Evolutionary conservation across 1,140 invertebrate genomes (phyloP).

Genomic region (Drosophila albomicans): DNA sequence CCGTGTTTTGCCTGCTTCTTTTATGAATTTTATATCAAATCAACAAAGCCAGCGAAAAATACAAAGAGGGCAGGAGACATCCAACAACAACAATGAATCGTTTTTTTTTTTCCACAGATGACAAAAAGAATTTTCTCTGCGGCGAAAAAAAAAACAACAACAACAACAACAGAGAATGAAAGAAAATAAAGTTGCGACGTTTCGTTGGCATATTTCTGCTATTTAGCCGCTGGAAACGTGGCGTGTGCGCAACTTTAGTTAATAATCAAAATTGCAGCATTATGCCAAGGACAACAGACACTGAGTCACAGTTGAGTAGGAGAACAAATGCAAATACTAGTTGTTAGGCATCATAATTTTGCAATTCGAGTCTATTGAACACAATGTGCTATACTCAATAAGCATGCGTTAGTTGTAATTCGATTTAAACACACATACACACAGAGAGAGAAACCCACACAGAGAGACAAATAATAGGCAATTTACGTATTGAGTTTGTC

Average conservation of each 20-base stretch:
- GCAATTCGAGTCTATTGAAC: not conserved
- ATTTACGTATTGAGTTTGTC: not conserved
- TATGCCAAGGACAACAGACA: slow-evolving; percentile 7
- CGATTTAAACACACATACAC: not conserved
- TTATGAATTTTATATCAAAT: slow-evolving; percentile 77
- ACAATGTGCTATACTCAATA: not conserved
- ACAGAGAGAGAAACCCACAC: too few species aligned
- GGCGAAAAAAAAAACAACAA: slow-evolving; percentile 37
- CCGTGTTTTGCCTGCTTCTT: slow-evolving; percentile 25
- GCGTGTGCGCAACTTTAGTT: slow-evolving; percentile 65
- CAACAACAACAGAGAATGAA: not conserved
- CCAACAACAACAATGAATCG: slow-evolving; percentile 35
- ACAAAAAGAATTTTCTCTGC: slow-evolving; percentile 71
- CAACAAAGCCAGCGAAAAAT: slow-evolving; percentile 56
- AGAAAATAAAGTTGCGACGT: slow-evolving; percentile 23
- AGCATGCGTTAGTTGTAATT: not conserved
- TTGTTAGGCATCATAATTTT: not conserved
- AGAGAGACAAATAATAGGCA: not conserved
- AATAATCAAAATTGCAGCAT: slow-evolving; percentile 19
- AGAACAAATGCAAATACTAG: not conserved
- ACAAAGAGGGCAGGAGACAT: slow-evolving; percentile 17
- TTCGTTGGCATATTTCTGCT: slow-evolving; percentile 41
- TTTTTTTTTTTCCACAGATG: slow-evolving; percentile 41
- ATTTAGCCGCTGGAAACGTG: slow-evolving; percentile 34
- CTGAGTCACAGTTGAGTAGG: not conserved